Percentiles rank a stretch among this genome's conserved stretches.
Evolutionary conservation across 2,113 vertebrate genomes (phyloP).

Genomic region (Glareola pratincola): DNA sequence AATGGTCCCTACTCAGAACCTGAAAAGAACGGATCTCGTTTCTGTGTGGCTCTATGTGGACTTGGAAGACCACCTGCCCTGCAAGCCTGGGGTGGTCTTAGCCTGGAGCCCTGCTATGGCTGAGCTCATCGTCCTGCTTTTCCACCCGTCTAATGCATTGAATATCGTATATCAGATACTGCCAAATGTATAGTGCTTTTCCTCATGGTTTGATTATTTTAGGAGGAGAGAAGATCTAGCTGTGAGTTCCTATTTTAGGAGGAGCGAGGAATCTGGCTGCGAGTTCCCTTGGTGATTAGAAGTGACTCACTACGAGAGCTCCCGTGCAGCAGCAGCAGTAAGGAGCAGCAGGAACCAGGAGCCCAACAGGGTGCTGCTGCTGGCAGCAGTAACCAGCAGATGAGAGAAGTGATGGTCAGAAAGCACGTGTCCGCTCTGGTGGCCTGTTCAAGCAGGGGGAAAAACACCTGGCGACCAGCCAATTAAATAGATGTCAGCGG

Average conservation of each 20-base stretch:
- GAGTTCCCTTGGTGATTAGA: conserved; percentile 38
- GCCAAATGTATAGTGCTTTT: not conserved
- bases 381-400: not conserved
- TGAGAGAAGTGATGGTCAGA: not conserved
- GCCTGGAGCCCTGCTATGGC: not conserved
- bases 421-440: rapidly evolving
- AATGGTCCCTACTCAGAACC: not conserved
- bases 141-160: not conserved
- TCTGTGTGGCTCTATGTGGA: not conserved
- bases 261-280: not conserved
- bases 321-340: not conserved
- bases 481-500: not conserved
- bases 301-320: not conserved
- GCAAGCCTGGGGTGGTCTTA: not conserved
- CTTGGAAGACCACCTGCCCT: not conserved
- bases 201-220: not conserved
- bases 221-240: not conserved
- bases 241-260: conserved; percentile 20
- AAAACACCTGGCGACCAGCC: not conserved
- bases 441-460: not conserved
- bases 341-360: not conserved
- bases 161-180: not conserved
- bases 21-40: not conserved
- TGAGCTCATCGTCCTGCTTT: not conserved
- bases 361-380: not conserved